Evolutionary conservation across 2,888 invertebrate species (phyloP), one percentile per base, ranked within the genome.

Genomic region (Metallyticus violacea): DNA sequence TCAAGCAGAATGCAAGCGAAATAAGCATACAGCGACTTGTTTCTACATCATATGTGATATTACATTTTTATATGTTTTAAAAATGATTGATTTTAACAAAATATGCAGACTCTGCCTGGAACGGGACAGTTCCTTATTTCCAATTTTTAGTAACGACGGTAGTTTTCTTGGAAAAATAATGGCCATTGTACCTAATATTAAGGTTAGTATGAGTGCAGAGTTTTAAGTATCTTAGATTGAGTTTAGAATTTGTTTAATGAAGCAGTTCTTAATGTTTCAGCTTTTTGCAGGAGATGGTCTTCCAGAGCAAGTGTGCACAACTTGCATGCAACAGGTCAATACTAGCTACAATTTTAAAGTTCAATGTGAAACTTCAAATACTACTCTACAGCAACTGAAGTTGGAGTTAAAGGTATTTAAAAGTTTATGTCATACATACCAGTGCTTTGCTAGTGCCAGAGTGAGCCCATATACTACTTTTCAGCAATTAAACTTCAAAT

Each of bases 261-360:
- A 1, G n/a, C n/a, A n/a, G n/a, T n/a, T n/a, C 0, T 78, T 78
- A 78, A 26, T 78, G 26, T 78, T 83, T 7, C 83, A 83, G 83
- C 7, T 83, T 25, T 28, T 28, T 83, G 83, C 9, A 77, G 29
- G 77, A 7, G 83, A 83, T 83, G 83, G 83, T 7, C 26, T 83
- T 28, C 83, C 83, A 27, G n/a, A 27, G 6, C 83, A 83, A 77
- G 83, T 83, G 27, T 83, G 83, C 9, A n/a, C 6, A 2, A 9
- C 2, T 5, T 83, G 83, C 25, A 29, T 83, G 77, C 83, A 83
- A 9, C 83, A 83, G 77, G 77, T 83, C 25, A 83, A 83, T 28
- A 83, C 83, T 28, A 83, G 77, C 25, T 83, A 83, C 83, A 83
- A 28, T 9, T 83, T 83, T 77, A 83, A 77, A 29, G 5, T 83